Evolutionary conservation across 2,797 vertebrate genomes (phyloP), one percentile per base, ranked within the genome.

Genomic region (Peromyscus eremicus): DNA sequence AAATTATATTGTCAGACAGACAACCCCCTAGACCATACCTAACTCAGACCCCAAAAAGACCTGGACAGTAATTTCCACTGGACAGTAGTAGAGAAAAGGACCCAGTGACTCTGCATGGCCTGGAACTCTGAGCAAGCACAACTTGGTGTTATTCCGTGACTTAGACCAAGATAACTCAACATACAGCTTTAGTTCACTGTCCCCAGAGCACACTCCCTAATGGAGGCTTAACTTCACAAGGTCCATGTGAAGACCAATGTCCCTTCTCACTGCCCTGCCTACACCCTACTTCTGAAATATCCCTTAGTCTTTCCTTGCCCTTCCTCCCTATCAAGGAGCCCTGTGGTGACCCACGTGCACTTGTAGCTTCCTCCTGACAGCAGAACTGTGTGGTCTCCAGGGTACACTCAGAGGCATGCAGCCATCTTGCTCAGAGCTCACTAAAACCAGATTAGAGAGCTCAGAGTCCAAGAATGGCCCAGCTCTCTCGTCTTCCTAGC

Each of bases 231-330:
- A 27, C 4, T 1, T 3, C 10, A 40, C 8, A 17, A 21, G 8
- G 4, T 25, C 10, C 37, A 6, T 25, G 2, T 34, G 80, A 11
- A 6, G 55, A 10, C 6, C 5, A 21, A 52, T 11, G 5, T 3
- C 3, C 49, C 29, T 68, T 43, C 52, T 2, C 19, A 70, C 27
- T 9, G 3, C 5, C 55, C 40, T 17, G 11, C 9, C 32, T 37
- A 46, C 27, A 16, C 55, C 43, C 43, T 5, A 1, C 9, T 16
- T 34, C 60, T 86, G n/a, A 25, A 68, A 34, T 32, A 32, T 9
- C 3, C 16, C 3, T 46, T 3, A 14, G 13, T n/a, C 7, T 21
- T 1, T 68, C 29, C 0, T 13, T 17, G 57, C 0, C 77, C 73
- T 1, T 4, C 34, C 27, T 64, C 2, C 14, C 40, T 60, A 37